These are phyloP conservation scores for Geothlypis trichas DNA, from an alignment of 2,113 vertebrate species.

Conservation along the genomic window DNA sequence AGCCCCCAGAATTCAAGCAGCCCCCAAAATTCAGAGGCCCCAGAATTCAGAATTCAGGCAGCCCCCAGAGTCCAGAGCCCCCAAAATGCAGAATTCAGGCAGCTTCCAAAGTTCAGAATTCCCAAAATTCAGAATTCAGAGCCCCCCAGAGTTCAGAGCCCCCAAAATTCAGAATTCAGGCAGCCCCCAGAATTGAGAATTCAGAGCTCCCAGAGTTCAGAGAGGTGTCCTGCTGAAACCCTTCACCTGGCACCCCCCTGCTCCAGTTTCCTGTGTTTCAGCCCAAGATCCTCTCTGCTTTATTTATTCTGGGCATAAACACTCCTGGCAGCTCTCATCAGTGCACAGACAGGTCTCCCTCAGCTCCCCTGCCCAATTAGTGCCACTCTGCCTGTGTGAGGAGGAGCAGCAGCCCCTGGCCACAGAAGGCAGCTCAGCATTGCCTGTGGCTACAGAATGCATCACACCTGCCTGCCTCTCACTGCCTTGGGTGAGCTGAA, in stretches of 20 bases:
- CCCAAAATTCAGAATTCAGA: too few relatives aligned
- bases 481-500: background rate
- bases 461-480: background rate
- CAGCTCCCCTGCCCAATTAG: background rate
- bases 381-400: background rate
- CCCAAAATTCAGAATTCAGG: too few relatives aligned
- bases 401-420: background rate
- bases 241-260: background rate
- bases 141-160: too few relatives aligned
- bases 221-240: background rate
- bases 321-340: background rate
- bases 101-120: too few relatives aligned
- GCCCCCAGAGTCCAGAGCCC: too few relatives aligned
- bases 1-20: background rate
- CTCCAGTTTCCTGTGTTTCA: background rate
- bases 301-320: background rate
- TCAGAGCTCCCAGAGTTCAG: background rate
- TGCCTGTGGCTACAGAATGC: background rate
- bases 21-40: too few relatives aligned
- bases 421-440: background rate
- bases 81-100: too few relatives aligned
- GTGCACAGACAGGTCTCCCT: background rate
- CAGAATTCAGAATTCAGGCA: too few relatives aligned
- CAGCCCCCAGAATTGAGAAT: too few relatives aligned
- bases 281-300: background rate